phyloP scores from a whole-genome alignment of 2,888 invertebrate genomes.

The Ditula angustiorana region DNA sequence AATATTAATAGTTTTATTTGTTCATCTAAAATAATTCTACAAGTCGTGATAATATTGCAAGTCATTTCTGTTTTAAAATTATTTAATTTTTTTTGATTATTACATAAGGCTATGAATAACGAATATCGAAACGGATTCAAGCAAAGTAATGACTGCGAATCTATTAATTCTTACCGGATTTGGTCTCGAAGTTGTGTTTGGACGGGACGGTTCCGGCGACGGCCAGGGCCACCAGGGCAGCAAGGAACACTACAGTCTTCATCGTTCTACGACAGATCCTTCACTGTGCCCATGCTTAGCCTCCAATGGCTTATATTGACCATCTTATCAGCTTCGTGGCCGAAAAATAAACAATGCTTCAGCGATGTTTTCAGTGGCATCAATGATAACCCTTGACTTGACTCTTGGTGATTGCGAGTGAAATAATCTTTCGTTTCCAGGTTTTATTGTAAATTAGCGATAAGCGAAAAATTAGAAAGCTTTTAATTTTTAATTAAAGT shows the following conservation, averaged over 20 bases:
- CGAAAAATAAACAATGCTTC: not conserved
- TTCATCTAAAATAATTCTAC: too few species aligned
- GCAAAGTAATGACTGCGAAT: too few species aligned
- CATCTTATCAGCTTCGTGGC: not conserved
- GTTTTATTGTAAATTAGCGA: not conserved
- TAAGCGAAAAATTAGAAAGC: too few species aligned
- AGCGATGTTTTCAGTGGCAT: not conserved
- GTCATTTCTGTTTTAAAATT: too few species aligned
- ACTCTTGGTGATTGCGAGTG: not conserved
- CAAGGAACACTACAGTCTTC: slow-evolving; percentile 54
- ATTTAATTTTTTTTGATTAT: too few species aligned
- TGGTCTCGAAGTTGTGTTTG: not conserved
- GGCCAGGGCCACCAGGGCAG: slow-evolving; percentile 50
- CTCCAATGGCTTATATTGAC: not conserved
- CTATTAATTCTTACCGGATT: slow-evolving; percentile 13
- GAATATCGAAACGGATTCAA: too few species aligned
- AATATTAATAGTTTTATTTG: too few species aligned
- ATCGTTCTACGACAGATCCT: slow-evolving; percentile 42
- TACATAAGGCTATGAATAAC: too few species aligned
- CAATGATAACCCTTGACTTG: not conserved
- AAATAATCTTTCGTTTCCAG: not conserved
- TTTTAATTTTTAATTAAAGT: too few species aligned
- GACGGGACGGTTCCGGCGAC: slow-evolving; percentile 42
- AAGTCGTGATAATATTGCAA: too few species aligned
- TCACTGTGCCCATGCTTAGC: slow-evolving; percentile 33